Base-by-base conservation (phyloP, 1,140 invertebrate species). In the Leptonema lineaticorne region DNA sequence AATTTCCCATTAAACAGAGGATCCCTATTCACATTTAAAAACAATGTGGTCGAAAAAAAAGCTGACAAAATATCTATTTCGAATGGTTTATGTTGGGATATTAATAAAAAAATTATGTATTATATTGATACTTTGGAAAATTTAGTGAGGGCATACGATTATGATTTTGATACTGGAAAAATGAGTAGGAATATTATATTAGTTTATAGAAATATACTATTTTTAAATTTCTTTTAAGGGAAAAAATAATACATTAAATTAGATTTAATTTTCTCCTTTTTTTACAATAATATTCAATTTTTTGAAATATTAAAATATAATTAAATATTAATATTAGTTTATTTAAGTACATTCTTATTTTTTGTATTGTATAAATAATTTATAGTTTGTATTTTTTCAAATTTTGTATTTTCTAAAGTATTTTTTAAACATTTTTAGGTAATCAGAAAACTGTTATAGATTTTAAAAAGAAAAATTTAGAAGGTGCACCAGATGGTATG, bases 51-150 rank as follows among this genome's bases (percentile, higher is more conserved):
- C 59, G 57, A 77, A 9, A 70, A 64, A 69, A 75, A 77, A 72
- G 85, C 63, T 58, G 74, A 69, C 67, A 74, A 81, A 69, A 84
- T 92, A n/a, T 83, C 85, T 53, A 89, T 94, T 57, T 91, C 91
- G 27, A 96, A 95, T 76, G 93, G 94, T 0, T 76, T 95, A 5
- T 87, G 87, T 7, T 96, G 93, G 93, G 89, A 88, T 70, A 75
- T 81, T 5, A 83, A 87, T 46, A 85, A 88, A 66, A 85, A 85
- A 24, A 87, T 86, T 24, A 87, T 93, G 79, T 94, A 90, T 77
- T 93, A 90, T 75, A 90, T 91, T 1, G 91, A 93, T 75, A 87
- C 90, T 1, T 82, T 85, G 9, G 89, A 89, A 7, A 79, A 79
- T 53, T 82, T 86, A 74, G 83, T 93, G 27, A 84, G 86, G 37